A percentile compares a stretch with the other conserved stretches of the same genome.
Evolutionary conservation across 2,797 vertebrate genomes (phyloP).

Genomic region (Xenentodon cancila): DNA sequence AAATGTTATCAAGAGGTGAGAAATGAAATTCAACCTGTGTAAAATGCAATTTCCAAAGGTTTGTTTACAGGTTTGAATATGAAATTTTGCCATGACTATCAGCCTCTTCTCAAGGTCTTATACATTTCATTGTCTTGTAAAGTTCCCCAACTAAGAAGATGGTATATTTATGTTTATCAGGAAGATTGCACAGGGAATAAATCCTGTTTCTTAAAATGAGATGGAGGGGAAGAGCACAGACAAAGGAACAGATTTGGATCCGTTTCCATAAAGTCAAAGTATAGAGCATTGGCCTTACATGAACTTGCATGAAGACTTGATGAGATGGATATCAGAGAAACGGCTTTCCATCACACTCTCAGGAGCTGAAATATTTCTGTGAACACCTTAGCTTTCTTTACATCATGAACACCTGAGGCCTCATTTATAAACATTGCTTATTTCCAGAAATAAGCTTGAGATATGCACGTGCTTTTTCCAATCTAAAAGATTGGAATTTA

Average conservation of each 20-base stretch:
- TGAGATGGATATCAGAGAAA: constrained; percentile 2
- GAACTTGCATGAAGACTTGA: not conserved
- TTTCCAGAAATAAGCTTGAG: constrained; percentile 10
- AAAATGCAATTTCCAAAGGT: not conserved
- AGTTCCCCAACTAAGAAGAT: too few species aligned
- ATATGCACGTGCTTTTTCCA: constrained; percentile 2
- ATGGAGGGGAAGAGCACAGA: too few species aligned
- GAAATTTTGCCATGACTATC: too few species aligned
- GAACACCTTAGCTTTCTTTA: constrained; percentile 42
- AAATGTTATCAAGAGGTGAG: constrained; percentile 76
- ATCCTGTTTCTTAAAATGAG: too few species aligned
- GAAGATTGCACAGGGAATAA: too few species aligned
- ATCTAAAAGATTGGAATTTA: constrained; percentile 17
- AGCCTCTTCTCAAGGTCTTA: too few species aligned
- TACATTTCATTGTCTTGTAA: too few species aligned
- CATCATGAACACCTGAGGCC: constrained; percentile 51
- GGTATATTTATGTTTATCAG: too few species aligned
- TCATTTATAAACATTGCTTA: constrained; percentile 66
- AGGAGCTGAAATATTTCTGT: constrained; percentile 15
- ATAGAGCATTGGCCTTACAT: too few species aligned
- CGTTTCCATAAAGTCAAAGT: too few species aligned
- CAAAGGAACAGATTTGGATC: too few species aligned
- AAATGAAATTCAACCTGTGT: not conserved
- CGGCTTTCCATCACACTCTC: constrained; percentile 15
- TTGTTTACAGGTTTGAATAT: too few species aligned